Base-by-base conservation (phyloP, 2,797 vertebrate genomes). In the Schizopygopsis pylzovi region DNA sequence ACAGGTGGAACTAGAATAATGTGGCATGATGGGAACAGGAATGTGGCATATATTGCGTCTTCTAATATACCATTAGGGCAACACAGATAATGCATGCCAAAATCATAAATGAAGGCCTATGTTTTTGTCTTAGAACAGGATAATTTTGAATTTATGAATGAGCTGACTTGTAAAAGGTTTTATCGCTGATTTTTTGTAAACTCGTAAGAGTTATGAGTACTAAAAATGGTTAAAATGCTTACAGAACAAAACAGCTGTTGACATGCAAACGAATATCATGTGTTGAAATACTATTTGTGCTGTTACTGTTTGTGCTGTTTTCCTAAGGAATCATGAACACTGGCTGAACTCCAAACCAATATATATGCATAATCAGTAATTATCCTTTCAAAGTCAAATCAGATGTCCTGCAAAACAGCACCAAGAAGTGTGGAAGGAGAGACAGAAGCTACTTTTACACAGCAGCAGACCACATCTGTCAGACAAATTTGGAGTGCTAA, bases 41-140 rank as follows among this genome's bases (percentile, higher is more conserved):
- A 92, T 93, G 92, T 73, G 28, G 90, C 88, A 65, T 89, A 86
- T 89, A 90, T 89, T 79, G 79, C 20, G 67, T 72, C 84, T 2
- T 43, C 43, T 45, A 45, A 56, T 56, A 52, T 37, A 20, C 25
- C 72, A 75, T 33, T 4, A 75, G 4, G 25, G 9, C 72, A 78
- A 41, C 54, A 83, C 41, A 37, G 4, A 37, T 52, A 73, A 45
- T 73, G 39, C 33, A 68, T 39, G 47, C 45, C 12, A 11, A 81
- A 41, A 18, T 15, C 54, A 47, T 11, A 37, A 16, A 56, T 45
- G 8, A 47, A 67, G 63, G 63, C 25, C 28, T 37, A 61, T 18
- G 10, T 61, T 68, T 63, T n/a, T 83, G 25, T 75, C 54, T 61
- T n/a, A 28, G 7, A 73, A 82, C 39, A 15, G 39, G 25, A 73